Evolutionary conservation across 2,113 vertebrate species (phyloP), one percentile per base, ranked within the genome.

Genomic region (Saimiri boliviensis): DNA sequence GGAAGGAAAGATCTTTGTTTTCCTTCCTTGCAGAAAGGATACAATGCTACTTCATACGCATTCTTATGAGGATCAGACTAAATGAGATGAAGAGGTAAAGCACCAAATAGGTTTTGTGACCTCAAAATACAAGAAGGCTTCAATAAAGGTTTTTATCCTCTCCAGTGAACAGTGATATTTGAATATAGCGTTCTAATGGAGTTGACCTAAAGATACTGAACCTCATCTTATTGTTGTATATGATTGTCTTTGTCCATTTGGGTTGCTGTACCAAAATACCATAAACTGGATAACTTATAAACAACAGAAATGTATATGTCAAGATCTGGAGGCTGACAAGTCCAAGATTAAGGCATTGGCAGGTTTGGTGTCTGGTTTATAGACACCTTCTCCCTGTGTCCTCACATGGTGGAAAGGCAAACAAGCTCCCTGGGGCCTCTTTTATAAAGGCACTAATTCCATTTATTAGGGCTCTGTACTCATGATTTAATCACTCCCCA

Each of bases 31-130:
- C 58, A 93, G 83, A 91, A 91, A 86, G 66, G 35, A 76, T 42
- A 56, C 76, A 77, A 13, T 89, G 30, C 56, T 71, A 70, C 49
- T 73, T 88, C 27, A 91, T 0, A 73, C 5, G n/a, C 83, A 37
- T 63, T 95, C 23, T 93, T 89, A 6, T 23, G 66, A 86, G 45
- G 58, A 42, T 91, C 10, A 85, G 76, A 71, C 56, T 91, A 56
- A 90, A 58, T 93, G 70, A 86, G 17, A 91, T 89, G 49, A 91
- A 85, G 83, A 96, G 58, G 37, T 49, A 56, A 86, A 95, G 40
- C 58, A 77, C 6, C 49, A 77, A 68, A 77, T 76, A 16, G 56
- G 20, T 86, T 54, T 70, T 17, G 45, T 84, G 40, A 68, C 35
- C 21, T n/a, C 68, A 37, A 76, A 77, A 90, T 8, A n/a, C 42